Conservation (phyloP, 2,888 invertebrate species). For the Bellardia bayeri region DNA sequence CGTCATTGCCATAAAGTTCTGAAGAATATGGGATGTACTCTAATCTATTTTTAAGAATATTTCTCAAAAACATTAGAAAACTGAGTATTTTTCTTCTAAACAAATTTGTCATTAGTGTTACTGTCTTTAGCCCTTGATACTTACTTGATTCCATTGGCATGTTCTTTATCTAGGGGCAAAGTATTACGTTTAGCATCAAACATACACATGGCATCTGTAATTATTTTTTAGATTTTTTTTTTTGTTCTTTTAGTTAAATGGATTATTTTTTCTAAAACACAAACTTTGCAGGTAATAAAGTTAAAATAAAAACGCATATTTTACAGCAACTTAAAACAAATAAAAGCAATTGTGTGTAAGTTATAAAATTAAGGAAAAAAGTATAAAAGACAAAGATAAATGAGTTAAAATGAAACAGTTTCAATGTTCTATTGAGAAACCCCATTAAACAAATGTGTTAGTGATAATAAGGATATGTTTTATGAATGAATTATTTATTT, state of each 20-base stretch:
- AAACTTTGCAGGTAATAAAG: neutral
- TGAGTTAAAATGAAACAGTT: too few relatives aligned
- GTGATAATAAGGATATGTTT: too few relatives aligned
- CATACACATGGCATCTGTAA: constrained; percentile 89
- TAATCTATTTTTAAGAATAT: too few relatives aligned
- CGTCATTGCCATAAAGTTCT: too few relatives aligned
- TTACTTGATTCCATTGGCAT: constrained; percentile 80
- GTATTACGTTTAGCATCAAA: constrained; percentile 90
- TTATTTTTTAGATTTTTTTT: constrained; percentile 49
- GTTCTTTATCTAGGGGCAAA: constrained; percentile 84
- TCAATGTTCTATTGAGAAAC: too few relatives aligned
- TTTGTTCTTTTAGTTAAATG: constrained; percentile 21
- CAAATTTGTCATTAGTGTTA: neutral
- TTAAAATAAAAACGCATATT: neutral
- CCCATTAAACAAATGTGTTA: too few relatives aligned
- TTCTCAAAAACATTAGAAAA: too few relatives aligned
- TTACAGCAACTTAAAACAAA: neutral
- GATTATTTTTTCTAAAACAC: constrained; percentile 14
- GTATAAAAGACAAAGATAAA: neutral
- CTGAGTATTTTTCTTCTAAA: too few relatives aligned
- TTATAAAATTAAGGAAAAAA: neutral
- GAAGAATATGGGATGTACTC: too few relatives aligned
- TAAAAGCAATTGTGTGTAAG: neutral
- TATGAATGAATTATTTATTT: too few relatives aligned
- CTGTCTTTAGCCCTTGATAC: constrained; percentile 26